These are phyloP conservation scores for Apamea epomidion DNA, from an alignment of 2,888 invertebrate genomes.

Conservation along the genomic window DNA sequence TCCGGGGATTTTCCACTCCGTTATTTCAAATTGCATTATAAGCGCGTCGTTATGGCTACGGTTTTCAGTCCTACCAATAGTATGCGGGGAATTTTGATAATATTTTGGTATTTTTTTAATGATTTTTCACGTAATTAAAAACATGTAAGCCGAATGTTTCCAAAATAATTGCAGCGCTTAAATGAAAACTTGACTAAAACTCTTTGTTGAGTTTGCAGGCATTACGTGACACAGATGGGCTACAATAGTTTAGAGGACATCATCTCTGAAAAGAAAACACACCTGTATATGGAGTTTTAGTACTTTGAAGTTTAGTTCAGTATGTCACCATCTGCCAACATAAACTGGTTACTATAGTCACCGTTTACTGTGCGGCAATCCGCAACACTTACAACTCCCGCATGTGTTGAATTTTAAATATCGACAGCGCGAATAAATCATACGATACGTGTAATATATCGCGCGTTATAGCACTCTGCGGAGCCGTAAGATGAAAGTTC, in stretches of 20 bases:
- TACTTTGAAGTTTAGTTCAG: background rate
- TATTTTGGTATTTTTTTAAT: background rate
- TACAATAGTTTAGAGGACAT: constrained; percentile 11
- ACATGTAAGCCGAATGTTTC: background rate
- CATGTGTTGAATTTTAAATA: constrained; percentile 41
- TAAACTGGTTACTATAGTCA: background rate
- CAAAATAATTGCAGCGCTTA: background rate
- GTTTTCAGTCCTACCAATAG: background rate
- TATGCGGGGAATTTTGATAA: background rate
- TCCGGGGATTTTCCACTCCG: constrained; percentile 6
- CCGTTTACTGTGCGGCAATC: background rate
- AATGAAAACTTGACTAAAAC: background rate
- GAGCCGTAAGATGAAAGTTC: constrained; percentile 28
- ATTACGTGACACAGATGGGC: background rate
- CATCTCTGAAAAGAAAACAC: background rate
- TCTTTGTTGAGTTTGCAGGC: background rate
- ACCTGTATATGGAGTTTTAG: background rate
- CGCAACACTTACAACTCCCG: background rate
- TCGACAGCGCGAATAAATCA: constrained; percentile 25
- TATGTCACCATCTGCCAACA: too few relatives aligned
- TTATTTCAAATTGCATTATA: constrained; percentile 26
- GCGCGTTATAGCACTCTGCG: constrained; percentile 19
- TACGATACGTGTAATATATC: constrained; percentile 15
- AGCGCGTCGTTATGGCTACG: background rate
- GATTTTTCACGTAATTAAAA: background rate